A percentile compares a stretch with the other conserved stretches of the same genome.
Conservation (phyloP, 2,888 invertebrate genomes). For the Chesias legatella region DNA sequence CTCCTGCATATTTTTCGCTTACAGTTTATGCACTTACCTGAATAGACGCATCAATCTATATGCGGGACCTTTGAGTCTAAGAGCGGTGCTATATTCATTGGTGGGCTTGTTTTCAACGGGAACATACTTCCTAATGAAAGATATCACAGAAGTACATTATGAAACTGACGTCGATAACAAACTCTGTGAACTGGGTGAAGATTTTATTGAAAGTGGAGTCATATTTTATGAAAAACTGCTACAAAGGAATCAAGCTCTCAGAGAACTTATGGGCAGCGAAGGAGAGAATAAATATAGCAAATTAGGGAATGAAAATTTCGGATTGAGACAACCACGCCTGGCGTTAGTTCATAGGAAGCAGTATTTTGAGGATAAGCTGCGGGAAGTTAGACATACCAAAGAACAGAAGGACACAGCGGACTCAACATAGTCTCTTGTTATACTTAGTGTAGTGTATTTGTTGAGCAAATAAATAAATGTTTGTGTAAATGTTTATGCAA, state of each 20-base stretch:
- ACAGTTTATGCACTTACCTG: constrained; percentile 70
- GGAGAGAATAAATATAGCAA: constrained; percentile 83
- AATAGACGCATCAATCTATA: constrained; percentile 80
- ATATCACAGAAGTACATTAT: constrained; percentile 81
- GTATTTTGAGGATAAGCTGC: constrained; percentile 81
- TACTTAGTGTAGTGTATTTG: background rate
- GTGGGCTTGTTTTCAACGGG: constrained; percentile 79
- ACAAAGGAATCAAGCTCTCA: constrained; percentile 86
- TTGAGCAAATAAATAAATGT: background rate
- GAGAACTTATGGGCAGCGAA: constrained; percentile 82
- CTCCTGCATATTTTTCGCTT: constrained; percentile 68
- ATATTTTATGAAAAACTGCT: constrained; percentile 88
- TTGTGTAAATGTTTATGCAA: background rate
- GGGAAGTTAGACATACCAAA: constrained; percentile 40
- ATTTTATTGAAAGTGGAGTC: constrained; percentile 86
- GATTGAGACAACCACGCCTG: constrained; percentile 82
- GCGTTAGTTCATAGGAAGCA: constrained; percentile 84
- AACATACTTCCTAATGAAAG: constrained; percentile 83
- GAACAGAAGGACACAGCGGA: constrained; percentile 12
- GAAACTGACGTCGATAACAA: constrained; percentile 83
- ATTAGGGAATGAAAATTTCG: constrained; percentile 85
- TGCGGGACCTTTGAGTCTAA: constrained; percentile 67
- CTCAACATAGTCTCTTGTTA: background rate
- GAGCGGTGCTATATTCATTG: constrained; percentile 74
- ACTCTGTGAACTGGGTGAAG: constrained; percentile 79